Evolutionary conservation across 2,888 invertebrate species (phyloP).

Genomic region (Branchellion lobata): DNA sequence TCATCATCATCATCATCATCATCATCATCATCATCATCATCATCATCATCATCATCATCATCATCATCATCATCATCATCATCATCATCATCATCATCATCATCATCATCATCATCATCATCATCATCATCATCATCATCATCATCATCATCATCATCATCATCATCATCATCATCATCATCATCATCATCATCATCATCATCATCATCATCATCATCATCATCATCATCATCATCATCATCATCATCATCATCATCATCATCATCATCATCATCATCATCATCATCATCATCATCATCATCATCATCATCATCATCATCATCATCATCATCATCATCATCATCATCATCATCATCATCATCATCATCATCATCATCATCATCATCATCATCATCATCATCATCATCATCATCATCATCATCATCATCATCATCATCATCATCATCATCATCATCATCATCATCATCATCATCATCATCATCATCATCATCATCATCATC

Average conservation of each 20-base stretch:
- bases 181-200: constrained; percentile 49
- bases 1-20: not conserved
- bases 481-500: constrained; percentile 9
- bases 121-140: constrained; percentile 39
- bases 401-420: not conserved
- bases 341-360: constrained; percentile 9
- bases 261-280: constrained; percentile 48
- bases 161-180: constrained; percentile 48
- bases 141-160: constrained; percentile 42
- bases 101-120: constrained; percentile 37
- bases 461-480: constrained; percentile 9
- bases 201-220: constrained; percentile 50
- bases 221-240: constrained; percentile 51
- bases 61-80: constrained; percentile 38
- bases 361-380: constrained; percentile 6
- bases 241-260: constrained; percentile 47
- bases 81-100: constrained; percentile 36
- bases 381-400: constrained; percentile 6
- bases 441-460: constrained; percentile 9
- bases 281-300: constrained; percentile 46
- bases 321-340: constrained; percentile 9
- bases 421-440: constrained; percentile 3
- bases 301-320: constrained; percentile 9
- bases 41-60: constrained; percentile 36
- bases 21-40: constrained; percentile 1